Evolutionary conservation across 2,888 invertebrate species (phyloP).

Genomic region (Philereme vetulata): DNA sequence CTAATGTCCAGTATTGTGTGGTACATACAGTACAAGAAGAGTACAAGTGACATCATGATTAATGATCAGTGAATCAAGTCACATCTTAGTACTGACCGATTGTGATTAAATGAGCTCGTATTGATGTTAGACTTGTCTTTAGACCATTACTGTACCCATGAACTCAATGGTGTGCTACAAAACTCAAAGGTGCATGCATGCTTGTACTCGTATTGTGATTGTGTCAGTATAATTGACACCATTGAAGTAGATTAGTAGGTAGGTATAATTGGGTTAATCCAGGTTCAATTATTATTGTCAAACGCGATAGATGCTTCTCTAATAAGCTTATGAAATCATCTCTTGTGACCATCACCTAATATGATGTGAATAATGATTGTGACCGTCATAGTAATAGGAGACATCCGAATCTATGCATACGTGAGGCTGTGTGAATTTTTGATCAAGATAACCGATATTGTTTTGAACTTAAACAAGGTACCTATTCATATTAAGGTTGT

Average conservation of each 20-base stretch:
- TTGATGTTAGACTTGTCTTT: constrained; percentile 26
- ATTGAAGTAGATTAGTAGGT: constrained; percentile 9
- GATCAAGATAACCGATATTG: constrained; percentile 14
- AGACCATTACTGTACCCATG: constrained; percentile 18
- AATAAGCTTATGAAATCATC: constrained; percentile 18
- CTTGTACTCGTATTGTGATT: constrained; percentile 3
- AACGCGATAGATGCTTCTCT: constrained; percentile 4
- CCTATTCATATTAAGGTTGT: too few species aligned
- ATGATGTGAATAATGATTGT: constrained; percentile 15
- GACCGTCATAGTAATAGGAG: constrained; percentile 21
- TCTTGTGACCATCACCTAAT: constrained; percentile 22
- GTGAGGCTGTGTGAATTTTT: constrained; percentile 24
- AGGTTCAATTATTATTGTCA: not conserved
- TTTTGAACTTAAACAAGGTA: constrained; percentile 11
- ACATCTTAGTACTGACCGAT: constrained; percentile 27
- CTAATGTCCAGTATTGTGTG: constrained; percentile 28
- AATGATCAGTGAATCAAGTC: constrained; percentile 35
- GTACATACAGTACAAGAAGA: not conserved
- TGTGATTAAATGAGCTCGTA: constrained; percentile 31
- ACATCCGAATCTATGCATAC: constrained; percentile 20
- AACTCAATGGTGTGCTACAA: constrained; percentile 20
- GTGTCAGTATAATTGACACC: constrained; percentile 6
- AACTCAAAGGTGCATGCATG: constrained; percentile 2
- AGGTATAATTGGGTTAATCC: constrained; percentile 1
- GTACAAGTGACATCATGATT: constrained; percentile 28